phyloP scores from a whole-genome alignment of 2,797 vertebrate genomes.

The Gephyroberyx darwinii region DNA sequence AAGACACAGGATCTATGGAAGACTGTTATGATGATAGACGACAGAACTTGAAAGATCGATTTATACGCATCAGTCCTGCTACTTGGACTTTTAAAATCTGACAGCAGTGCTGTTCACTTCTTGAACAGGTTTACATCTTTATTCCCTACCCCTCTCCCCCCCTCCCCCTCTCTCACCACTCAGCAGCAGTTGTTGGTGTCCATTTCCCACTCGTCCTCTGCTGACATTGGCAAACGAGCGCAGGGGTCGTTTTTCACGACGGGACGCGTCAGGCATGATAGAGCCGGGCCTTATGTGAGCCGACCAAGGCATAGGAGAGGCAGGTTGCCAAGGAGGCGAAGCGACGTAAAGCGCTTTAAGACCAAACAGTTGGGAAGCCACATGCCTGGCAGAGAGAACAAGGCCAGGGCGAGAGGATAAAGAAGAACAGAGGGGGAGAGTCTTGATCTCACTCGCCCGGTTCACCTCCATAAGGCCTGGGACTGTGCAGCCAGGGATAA shows the following conservation, averaged over 20 bases:
- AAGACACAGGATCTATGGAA: neutral
- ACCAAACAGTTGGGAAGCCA: slow-evolving; percentile 47
- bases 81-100: neutral
- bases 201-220: slow-evolving; percentile 60
- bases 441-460: slow-evolving; percentile 26
- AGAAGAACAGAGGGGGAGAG: slow-evolving; percentile 24
- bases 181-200: slow-evolving; percentile 73
- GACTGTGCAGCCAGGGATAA: slow-evolving; percentile 4
- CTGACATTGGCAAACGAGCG: slow-evolving; percentile 59
- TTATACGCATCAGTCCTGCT: neutral
- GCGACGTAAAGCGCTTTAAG: slow-evolving; percentile 56
- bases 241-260: slow-evolving; percentile 66
- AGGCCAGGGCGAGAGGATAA: slow-evolving; percentile 20
- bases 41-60: neutral
- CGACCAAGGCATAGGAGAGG: slow-evolving; percentile 33
- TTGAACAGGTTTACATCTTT: slow-evolving; percentile 4
- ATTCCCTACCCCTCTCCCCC: neutral
- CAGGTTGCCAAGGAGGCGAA: slow-evolving; percentile 40
- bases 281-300: slow-evolving; percentile 61
- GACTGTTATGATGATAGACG: neutral
- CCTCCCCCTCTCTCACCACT: slow-evolving; percentile 17
- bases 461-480: slow-evolving; percentile 31
- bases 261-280: slow-evolving; percentile 56
- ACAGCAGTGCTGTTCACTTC: neutral
- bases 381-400: slow-evolving; percentile 50